Conservation (phyloP, 30 jellyfish, hydroid and myxozoan species). For the Chrysaora quinquecirrha region DNA sequence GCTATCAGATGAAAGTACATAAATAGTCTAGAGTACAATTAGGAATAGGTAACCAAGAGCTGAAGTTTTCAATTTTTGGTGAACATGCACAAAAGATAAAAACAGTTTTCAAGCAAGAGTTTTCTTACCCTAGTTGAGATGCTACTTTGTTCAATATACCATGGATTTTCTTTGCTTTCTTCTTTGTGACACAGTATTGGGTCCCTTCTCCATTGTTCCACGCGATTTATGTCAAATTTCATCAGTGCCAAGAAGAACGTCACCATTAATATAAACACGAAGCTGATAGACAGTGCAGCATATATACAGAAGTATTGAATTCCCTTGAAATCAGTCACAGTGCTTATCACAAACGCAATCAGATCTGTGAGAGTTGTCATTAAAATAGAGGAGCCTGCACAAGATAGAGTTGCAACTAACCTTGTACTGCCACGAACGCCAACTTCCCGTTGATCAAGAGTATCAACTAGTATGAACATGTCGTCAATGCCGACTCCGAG, state of each 20-base stretch:
- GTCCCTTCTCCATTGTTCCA: constrained; percentile 75
- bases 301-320: constrained; percentile 82
- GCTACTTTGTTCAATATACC: constrained; percentile 57
- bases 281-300: constrained; percentile 80
- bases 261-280: constrained; percentile 73
- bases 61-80: too few species aligned
- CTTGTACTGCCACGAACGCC: constrained; percentile 65
- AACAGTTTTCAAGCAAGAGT: too few species aligned
- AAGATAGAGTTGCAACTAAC: constrained; percentile 72
- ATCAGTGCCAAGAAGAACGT: constrained; percentile 82
- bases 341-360: constrained; percentile 87
- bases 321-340: constrained; percentile 92
- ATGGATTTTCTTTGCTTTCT: constrained; percentile 53
- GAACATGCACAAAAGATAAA: too few species aligned
- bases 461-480: constrained; percentile 83
- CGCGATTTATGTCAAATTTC: constrained; percentile 83
- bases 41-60: too few species aligned
- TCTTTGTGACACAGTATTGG: constrained; percentile 52
- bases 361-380: constrained; percentile 94
- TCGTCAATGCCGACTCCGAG: constrained; percentile 98
- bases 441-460: constrained; percentile 78
- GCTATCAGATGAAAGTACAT: too few species aligned
- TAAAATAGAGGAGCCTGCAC: constrained; percentile 90
- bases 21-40: too few species aligned
- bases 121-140: constrained; percentile 69